Conservation (phyloP, 2,797 vertebrate genomes). For the Pangasius krempfi region DNA sequence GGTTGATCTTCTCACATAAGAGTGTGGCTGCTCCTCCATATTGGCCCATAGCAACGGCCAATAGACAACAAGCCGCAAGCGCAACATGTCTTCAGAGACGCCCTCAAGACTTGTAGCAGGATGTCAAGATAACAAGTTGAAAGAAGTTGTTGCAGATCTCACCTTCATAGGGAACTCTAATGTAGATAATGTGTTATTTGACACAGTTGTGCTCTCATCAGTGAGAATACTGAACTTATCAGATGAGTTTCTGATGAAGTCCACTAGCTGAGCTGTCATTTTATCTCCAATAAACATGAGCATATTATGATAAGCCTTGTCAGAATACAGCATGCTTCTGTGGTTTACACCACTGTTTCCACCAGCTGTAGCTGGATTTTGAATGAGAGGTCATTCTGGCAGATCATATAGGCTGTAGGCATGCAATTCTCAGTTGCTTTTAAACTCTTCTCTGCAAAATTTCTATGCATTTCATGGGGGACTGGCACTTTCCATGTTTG, state of each 20-base stretch:
- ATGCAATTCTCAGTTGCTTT: background rate
- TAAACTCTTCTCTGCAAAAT: background rate
- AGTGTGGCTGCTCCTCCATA: background rate
- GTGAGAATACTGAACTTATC: background rate
- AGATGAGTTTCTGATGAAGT: background rate
- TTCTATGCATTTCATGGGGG: background rate
- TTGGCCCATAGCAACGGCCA: background rate
- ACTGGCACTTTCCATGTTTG: background rate
- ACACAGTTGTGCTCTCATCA: background rate
- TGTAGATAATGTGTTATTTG: background rate
- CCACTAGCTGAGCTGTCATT: background rate
- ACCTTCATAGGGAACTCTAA: too few relatives aligned
- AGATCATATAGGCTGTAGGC: background rate
- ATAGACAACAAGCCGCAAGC: background rate
- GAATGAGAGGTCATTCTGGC: background rate
- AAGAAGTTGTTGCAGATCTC: too few relatives aligned
- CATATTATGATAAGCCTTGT: background rate
- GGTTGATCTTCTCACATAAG: background rate
- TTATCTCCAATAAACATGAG: background rate
- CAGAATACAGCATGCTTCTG: background rate
- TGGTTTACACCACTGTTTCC: background rate
- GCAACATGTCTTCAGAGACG: background rate
- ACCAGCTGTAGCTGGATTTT: background rate
- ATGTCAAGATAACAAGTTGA: background rate
- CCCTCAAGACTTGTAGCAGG: too few relatives aligned